Conservation (phyloP, 2,797 vertebrate genomes). For the Semaprochilodus insignis region DNA sequence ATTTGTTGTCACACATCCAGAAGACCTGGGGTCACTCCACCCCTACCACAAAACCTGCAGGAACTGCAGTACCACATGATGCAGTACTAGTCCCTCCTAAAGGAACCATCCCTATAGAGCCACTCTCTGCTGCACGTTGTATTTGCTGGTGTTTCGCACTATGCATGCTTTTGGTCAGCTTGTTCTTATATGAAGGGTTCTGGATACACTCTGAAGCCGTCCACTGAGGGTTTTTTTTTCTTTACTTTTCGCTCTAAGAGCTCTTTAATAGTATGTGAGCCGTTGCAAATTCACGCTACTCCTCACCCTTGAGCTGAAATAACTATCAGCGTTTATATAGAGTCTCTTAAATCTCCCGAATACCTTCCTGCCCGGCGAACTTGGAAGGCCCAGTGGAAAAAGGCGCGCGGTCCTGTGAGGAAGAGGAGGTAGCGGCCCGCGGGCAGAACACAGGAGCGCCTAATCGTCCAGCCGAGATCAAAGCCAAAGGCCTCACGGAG, state of each 20-base stretch:
- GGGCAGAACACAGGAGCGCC: conserved; percentile 66
- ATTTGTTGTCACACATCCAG: no score
- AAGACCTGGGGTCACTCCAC: no score
- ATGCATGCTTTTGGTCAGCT: conserved; percentile 5
- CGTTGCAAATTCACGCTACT: conserved; percentile 74
- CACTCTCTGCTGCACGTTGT: not conserved
- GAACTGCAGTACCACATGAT: not conserved
- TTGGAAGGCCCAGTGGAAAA: conserved; percentile 81
- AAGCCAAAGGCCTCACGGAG: conserved; percentile 71
- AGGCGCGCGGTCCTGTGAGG: conserved; percentile 70
- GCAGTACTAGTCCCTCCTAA: not conserved
- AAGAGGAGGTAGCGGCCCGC: conserved; percentile 70
- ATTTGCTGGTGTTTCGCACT: not conserved
- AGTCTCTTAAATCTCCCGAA: conserved; percentile 81
- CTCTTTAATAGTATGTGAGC: conserved; percentile 72
- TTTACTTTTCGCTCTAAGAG: conserved; percentile 27
- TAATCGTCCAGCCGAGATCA: conserved; percentile 78
- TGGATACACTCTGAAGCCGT: conserved; percentile 5
- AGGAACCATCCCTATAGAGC: not conserved
- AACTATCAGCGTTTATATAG: conserved; percentile 79
- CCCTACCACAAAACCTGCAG: no score
- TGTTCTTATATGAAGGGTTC: conserved; percentile 12
- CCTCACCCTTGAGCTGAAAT: conserved; percentile 81
- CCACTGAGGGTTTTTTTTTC: conserved; percentile 33
- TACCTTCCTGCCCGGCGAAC: conserved; percentile 81